Evolutionary conservation across 2,888 invertebrate species (phyloP), one percentile per base, ranked within the genome.

Genomic region (Priocnemis perturbator): DNA sequence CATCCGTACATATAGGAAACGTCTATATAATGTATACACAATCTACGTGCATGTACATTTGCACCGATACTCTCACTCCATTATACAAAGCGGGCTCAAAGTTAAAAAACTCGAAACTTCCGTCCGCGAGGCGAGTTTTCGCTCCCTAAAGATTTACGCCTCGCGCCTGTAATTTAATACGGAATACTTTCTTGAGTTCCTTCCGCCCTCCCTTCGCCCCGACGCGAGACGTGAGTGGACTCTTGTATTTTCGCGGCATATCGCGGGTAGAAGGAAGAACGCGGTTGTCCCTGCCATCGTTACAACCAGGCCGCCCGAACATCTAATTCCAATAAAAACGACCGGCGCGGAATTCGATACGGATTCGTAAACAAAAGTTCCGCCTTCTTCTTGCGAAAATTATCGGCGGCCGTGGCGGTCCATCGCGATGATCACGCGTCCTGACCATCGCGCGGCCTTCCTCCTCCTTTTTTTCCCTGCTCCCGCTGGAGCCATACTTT

Each of bases 81-180:
- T 78, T 78, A 73, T 78, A 78, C 69, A 76, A 78, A 71, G 73
- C 73, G 66, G 69, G 57, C 67, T 64, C 67, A 64, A 78, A 78
- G 72, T 77, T 74, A 67, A 67, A 74, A 72, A 66, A 71, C 59
- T 59, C 23, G 23, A 59, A 58, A 59, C 59, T 59, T 59, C 23
- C 26, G n/a, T 50, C 17, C 47, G 47, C 20, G 48, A 1, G 30
- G 30, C 30, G 44, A 78, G 72, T 77, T 76, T 55, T 59, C 66
- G 67, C 62, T 69, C 72, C 64, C 69, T 71, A 70, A 78, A 79
- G 79, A 78, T 79, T 80, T 78, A 78, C 80, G 78, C 78, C 80
- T 64, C 65, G 68, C 78, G 80, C 71, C 78, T 75, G 80, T 79
- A 79, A 79, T 79, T 79, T 80, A 79, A 80, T 79, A 80, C 77